phyloP scores from a whole-genome alignment of 2,113 vertebrate species.

The Erythrocercus mccallii region DNA sequence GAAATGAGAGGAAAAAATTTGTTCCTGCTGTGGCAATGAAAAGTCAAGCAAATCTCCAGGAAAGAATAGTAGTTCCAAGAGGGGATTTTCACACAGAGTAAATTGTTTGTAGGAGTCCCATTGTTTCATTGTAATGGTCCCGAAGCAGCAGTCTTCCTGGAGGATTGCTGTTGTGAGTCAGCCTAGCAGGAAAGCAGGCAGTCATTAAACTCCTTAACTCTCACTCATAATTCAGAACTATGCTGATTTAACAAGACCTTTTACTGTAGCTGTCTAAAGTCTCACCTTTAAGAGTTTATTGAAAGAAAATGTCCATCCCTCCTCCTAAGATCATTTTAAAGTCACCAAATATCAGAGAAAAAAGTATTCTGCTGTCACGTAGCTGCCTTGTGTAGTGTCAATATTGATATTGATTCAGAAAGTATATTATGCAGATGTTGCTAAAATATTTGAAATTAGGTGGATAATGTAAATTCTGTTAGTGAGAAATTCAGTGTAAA shows the following conservation, averaged over 20 bases:
- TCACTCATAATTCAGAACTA: constrained; percentile 7
- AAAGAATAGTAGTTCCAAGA: constrained; percentile 50
- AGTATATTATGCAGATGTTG: neutral
- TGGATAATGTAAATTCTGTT: neutral
- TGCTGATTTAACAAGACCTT: neutral
- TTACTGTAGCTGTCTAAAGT: constrained; percentile 22
- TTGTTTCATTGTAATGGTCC: constrained; percentile 57
- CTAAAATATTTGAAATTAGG: neutral
- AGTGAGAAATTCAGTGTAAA: neutral
- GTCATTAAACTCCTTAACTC: constrained; percentile 34
- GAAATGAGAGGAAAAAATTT: neutral
- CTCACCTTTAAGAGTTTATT: neutral
- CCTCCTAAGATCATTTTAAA: neutral
- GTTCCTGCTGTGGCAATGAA: constrained; percentile 59
- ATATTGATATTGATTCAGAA: neutral
- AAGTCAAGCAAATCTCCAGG: constrained; percentile 45
- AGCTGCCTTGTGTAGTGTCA: neutral
- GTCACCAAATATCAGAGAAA: neutral
- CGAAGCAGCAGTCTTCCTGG: constrained; percentile 47
- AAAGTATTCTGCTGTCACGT: neutral
- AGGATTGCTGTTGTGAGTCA: constrained; percentile 61
- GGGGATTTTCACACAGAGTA: constrained; percentile 66
- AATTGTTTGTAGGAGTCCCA: constrained; percentile 67
- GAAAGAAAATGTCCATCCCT: neutral
- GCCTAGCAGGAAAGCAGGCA: constrained; percentile 45